Evolutionary conservation across 2,113 vertebrate species (phyloP).

Genomic region (Mormyrus iriodes): DNA sequence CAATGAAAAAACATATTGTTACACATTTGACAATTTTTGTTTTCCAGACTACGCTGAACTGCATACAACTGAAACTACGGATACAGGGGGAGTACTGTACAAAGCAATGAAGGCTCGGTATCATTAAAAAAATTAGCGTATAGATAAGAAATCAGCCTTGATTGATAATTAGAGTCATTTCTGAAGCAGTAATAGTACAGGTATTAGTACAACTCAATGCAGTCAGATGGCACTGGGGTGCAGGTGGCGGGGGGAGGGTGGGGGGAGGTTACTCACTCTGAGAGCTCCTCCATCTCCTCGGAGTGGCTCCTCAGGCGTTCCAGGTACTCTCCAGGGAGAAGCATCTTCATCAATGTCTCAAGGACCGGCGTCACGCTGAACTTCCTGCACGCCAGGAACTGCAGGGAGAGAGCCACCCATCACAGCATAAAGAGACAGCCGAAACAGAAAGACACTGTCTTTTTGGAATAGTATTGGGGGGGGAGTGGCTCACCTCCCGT

Average conservation of each 20-base stretch:
- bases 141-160: not conserved
- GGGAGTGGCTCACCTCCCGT: slow-evolving; percentile 69
- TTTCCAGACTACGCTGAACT: not conserved
- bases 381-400: slow-evolving; percentile 86
- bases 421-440: not conserved
- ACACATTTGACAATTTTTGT: too few species aligned
- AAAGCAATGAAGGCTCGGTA: not conserved
- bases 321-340: slow-evolving; percentile 70
- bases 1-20: not conserved
- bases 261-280: slow-evolving; percentile 69
- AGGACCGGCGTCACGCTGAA: slow-evolving; percentile 75
- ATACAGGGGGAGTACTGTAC: not conserved
- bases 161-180: not conserved
- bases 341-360: slow-evolving; percentile 76
- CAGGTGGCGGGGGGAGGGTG: not conserved
- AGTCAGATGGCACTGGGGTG: not conserved
- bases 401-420: slow-evolving; percentile 27
- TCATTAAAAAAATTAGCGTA: not conserved
- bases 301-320: slow-evolving; percentile 76
- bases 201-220: not conserved
- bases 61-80: not conserved
- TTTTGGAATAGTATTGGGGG: not conserved
- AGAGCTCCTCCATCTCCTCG: slow-evolving; percentile 87
- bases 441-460: not conserved
- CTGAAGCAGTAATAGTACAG: not conserved